Evolutionary conservation across 2,113 vertebrate species (phyloP).

Genomic region (Verasper variegatus): DNA sequence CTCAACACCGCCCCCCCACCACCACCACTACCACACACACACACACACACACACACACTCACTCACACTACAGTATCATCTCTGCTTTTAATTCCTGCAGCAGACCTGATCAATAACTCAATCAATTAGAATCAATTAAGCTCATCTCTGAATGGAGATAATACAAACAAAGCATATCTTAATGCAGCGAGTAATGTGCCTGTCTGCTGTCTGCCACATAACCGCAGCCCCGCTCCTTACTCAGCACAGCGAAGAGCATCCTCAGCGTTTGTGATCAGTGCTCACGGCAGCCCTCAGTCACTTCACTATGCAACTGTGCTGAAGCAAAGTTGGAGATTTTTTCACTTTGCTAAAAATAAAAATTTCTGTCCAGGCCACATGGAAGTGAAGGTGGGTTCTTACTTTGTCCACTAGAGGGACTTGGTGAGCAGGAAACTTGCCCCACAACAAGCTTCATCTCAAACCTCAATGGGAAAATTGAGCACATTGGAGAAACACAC

Average conservation of each 20-base stretch:
- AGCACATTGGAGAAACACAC: conserved; percentile 28
- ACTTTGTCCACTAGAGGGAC: conserved; percentile 78
- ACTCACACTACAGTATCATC: conserved; percentile 30
- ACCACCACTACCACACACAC: neutral
- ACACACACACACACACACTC: neutral
- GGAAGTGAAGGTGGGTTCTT: neutral
- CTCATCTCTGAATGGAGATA: conserved; percentile 75
- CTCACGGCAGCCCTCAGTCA: conserved; percentile 13
- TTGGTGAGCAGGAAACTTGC: conserved; percentile 63
- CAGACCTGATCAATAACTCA: conserved; percentile 80
- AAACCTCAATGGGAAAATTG: conserved; percentile 28
- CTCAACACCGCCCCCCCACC: conserved; percentile 34
- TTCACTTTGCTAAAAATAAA: conserved; percentile 10
- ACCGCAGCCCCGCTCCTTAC: conserved; percentile 72
- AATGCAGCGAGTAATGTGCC: conserved; percentile 80
- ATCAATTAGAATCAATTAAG: conserved; percentile 83
- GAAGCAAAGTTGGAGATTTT: conserved; percentile 10
- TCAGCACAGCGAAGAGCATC: conserved; percentile 74
- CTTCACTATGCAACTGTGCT: conserved; percentile 7
- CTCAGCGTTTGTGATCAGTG: conserved; percentile 57
- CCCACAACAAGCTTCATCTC: conserved; percentile 26
- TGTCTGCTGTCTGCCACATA: conserved; percentile 73
- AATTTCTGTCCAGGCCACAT: neutral
- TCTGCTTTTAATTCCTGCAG: conserved; percentile 74
- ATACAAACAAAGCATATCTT: conserved; percentile 80